phyloP scores from a whole-genome alignment of 2,113 vertebrate genomes.

The Morone chrysops region DNA sequence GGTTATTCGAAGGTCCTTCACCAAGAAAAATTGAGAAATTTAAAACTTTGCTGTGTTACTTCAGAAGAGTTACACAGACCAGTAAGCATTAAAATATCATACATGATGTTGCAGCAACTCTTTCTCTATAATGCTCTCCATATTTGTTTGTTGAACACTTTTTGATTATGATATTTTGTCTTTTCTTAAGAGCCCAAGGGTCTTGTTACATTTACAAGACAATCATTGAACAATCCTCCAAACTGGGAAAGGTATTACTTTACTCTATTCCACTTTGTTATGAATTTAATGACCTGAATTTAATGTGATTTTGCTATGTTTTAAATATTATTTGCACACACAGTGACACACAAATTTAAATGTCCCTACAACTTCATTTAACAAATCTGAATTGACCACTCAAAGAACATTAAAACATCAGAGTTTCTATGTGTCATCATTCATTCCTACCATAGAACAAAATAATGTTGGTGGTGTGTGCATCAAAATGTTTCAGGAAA shows the following conservation, averaged over 20 bases:
- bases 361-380: not conserved
- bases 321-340: not conserved
- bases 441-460: not conserved
- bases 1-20: slow-evolving; percentile 94
- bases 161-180: not conserved
- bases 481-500: not conserved
- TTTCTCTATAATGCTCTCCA: not conserved
- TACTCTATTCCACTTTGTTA: not conserved
- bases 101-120: not conserved
- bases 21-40: slow-evolving; percentile 94
- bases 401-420: too few species aligned
- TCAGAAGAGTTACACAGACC: slow-evolving; percentile 92
- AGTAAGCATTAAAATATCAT: slow-evolving; percentile 84
- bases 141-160: slow-evolving; percentile 4
- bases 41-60: slow-evolving; percentile 97
- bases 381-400: not conserved
- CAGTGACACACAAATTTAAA: not conserved
- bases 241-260: slow-evolving; percentile 93
- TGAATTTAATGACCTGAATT: not conserved
- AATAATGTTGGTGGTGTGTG: not conserved
- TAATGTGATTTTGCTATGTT: not conserved
- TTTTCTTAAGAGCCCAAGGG: slow-evolving; percentile 89
- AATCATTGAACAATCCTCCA: slow-evolving; percentile 88
- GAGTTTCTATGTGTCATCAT: too few species aligned
- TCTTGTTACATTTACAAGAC: slow-evolving; percentile 96